Conservation (phyloP, 2,888 invertebrate genomes). For the Rotaria magnacalcarata region DNA sequence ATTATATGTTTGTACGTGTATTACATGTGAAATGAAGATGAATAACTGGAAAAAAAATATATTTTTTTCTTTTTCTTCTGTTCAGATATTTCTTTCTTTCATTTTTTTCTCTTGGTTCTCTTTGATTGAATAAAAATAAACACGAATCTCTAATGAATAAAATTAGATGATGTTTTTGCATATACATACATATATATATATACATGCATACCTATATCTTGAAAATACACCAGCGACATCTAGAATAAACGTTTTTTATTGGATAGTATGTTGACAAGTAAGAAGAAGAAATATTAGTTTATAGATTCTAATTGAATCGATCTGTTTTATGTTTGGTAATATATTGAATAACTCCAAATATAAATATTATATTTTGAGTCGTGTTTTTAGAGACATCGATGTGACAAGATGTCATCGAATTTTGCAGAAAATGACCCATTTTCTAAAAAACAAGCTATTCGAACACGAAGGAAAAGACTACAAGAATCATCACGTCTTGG, state of each 20-base stretch:
- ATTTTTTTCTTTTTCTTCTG: background rate
- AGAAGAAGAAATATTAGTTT: background rate
- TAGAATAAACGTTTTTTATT: background rate
- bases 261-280: background rate
- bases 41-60: background rate
- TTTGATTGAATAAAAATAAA: conserved; percentile 16
- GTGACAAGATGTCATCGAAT: background rate
- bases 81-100: background rate
- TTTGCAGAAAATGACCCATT: background rate
- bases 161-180: too few relatives aligned
- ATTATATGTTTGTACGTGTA: background rate
- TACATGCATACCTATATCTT: background rate
- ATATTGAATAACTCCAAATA: background rate
- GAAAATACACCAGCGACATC: background rate
- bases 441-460: background rate
- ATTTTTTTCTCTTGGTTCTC: background rate
- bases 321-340: background rate
- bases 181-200: too few relatives aligned
- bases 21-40: conserved; percentile 25
- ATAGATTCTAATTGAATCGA: background rate
- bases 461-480: background rate
- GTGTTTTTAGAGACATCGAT: background rate
- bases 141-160: background rate
- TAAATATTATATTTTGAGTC: background rate
- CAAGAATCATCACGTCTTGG: conserved; percentile 33